Percentiles rank a stretch among this genome's conserved stretches.
Conservation (phyloP, 2,888 invertebrate genomes). For the Cantharis flavilabris region DNA sequence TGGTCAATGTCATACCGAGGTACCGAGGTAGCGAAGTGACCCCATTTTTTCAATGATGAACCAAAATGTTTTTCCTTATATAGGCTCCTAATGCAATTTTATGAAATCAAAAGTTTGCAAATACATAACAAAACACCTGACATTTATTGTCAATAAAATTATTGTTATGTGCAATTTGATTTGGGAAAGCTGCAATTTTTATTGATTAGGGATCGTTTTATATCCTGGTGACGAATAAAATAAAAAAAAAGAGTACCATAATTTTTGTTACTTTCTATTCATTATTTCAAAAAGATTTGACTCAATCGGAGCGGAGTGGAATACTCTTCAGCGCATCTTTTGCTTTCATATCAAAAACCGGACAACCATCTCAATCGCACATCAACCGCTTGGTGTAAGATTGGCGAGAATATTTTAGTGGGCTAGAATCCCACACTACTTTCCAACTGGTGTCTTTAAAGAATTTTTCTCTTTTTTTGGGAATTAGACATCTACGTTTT, state of each 20-base stretch:
- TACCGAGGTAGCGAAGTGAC: background rate
- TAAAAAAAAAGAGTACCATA: background rate
- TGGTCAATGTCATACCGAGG: background rate
- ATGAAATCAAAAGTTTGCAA: background rate
- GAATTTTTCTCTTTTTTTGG: too few relatives aligned
- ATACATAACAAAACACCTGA: background rate
- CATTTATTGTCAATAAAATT: background rate
- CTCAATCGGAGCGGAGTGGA: too few relatives aligned
- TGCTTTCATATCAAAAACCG: too few relatives aligned
- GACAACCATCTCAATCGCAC: too few relatives aligned
- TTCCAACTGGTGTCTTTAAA: too few relatives aligned
- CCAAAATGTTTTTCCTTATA: background rate
- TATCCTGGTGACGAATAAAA: background rate
- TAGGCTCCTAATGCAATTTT: background rate
- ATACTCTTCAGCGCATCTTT: too few relatives aligned
- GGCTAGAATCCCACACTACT: too few relatives aligned
- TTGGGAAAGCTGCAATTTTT: background rate
- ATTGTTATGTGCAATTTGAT: background rate
- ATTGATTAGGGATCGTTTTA: background rate
- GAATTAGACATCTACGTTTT: too few relatives aligned
- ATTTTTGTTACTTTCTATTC: too few relatives aligned
- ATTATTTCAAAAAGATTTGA: too few relatives aligned
- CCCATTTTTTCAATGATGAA: background rate
- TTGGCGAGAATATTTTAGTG: too few relatives aligned
- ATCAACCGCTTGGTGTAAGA: too few relatives aligned